Percentiles rank a stretch among this genome's conserved stretches.
Evolutionary conservation across 2,888 invertebrate species (phyloP).

Genomic region (Teinopalpus imperialis): DNA sequence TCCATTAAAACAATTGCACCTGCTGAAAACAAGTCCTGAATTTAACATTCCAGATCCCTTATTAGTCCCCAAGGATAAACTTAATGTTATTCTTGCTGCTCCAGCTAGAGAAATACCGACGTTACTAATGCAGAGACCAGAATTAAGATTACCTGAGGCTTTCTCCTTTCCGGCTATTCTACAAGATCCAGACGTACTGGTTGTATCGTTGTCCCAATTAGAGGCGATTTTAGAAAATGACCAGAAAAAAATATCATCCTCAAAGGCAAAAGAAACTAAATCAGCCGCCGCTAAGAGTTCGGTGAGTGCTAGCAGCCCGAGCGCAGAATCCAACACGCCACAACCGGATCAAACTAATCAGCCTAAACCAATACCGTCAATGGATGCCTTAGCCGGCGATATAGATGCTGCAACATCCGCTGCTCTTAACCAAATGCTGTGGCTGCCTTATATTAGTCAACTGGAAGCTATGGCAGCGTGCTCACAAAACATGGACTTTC

Average conservation of each 20-base stretch:
- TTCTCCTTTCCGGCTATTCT: constrained; percentile 87
- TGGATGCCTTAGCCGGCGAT: constrained; percentile 81
- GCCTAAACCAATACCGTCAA: constrained; percentile 59
- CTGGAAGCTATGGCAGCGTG: constrained; percentile 82
- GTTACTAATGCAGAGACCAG: constrained; percentile 86
- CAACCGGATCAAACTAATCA: constrained; percentile 49
- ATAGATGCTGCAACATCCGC: constrained; percentile 87
- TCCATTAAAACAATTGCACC: constrained; percentile 87
- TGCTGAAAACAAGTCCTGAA: constrained; percentile 84
- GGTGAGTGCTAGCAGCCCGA: constrained; percentile 41
- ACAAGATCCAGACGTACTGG: constrained; percentile 89
- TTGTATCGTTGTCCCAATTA: constrained; percentile 88
- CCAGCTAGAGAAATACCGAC: constrained; percentile 90
- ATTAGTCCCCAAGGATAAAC: constrained; percentile 88
- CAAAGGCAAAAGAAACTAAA: constrained; percentile 42
- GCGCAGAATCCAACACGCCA: constrained; percentile 40
- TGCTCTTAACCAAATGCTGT: constrained; percentile 87
- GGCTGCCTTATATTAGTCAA: constrained; percentile 86
- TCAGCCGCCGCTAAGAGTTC: constrained; percentile 40
- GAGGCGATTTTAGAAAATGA: constrained; percentile 84
- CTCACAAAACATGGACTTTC: constrained; percentile 80
- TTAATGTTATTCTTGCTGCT: constrained; percentile 86
- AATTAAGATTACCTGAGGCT: constrained; percentile 87
- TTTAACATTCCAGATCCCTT: constrained; percentile 91
- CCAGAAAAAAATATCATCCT: constrained; percentile 40